Percentiles rank a stretch among this genome's conserved stretches.
phyloP scores from a whole-genome alignment of 2,113 vertebrate species.

The Myxocyprinus asiaticus region DNA sequence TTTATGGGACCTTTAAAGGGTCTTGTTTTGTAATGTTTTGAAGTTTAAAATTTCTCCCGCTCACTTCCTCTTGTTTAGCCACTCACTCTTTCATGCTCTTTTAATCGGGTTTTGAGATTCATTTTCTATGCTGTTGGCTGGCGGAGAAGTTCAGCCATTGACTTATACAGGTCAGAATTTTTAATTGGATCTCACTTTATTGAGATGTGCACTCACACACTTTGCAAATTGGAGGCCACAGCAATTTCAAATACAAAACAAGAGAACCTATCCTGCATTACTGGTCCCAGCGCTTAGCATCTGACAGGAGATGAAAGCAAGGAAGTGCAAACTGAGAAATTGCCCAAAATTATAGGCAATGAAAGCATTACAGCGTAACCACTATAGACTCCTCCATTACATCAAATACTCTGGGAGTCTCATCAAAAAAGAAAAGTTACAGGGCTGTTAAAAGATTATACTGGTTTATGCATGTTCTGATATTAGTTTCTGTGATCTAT shows the following conservation, averaged over 20 bases:
- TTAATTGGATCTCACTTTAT: slow-evolving; percentile 55
- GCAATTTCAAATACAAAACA: slow-evolving; percentile 44
- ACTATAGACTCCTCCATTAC: neutral
- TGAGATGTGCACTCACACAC: slow-evolving; percentile 25
- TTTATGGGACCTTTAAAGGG: neutral
- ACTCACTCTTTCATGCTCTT: slow-evolving; percentile 18
- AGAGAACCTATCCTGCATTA: slow-evolving; percentile 27
- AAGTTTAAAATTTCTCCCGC: neutral
- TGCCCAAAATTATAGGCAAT: neutral
- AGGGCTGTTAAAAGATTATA: neutral
- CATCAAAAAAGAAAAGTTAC: neutral
- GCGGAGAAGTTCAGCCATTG: slow-evolving; percentile 29
- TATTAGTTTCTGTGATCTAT: neutral
- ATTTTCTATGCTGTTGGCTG: slow-evolving; percentile 59
- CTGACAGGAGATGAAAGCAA: slow-evolving; percentile 18
- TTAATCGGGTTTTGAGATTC: slow-evolving; percentile 39
- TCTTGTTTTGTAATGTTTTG: neutral
- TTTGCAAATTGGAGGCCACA: slow-evolving; percentile 24
- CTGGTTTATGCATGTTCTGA: neutral
- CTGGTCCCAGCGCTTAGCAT: slow-evolving; percentile 7
- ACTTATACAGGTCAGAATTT: slow-evolving; percentile 55
- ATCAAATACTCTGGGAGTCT: neutral
- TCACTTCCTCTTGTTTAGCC: neutral
- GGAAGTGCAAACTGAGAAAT: neutral
- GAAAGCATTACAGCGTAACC: neutral